phyloP scores from a whole-genome alignment of 2,113 vertebrate genomes.

The Rallus limicola region DNA sequence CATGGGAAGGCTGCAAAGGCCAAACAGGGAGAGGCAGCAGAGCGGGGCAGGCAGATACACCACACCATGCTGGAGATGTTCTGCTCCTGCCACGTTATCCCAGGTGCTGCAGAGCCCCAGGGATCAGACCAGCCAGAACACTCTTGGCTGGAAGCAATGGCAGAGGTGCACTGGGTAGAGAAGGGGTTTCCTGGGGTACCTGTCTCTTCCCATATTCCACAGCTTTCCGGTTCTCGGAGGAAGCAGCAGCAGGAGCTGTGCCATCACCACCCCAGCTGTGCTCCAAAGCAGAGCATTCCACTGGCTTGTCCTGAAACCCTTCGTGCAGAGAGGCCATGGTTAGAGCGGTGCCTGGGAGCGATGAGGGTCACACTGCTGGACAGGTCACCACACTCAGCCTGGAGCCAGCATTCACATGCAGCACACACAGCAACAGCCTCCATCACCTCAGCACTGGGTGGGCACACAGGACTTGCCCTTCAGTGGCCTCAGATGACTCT shows the following conservation, averaged over 20 bases:
- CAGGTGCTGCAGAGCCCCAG: neutral
- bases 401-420: neutral
- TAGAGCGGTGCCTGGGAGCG: neutral
- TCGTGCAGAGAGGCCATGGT: neutral
- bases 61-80: fast-evolving
- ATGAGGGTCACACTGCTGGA: neutral
- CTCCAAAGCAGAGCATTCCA: neutral
- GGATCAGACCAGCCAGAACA: fast-evolving
- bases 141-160: neutral
- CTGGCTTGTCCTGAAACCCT: neutral
- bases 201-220: neutral
- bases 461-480: neutral
- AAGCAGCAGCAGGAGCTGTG: neutral
- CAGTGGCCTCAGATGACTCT: neutral
- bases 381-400: neutral
- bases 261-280: neutral
- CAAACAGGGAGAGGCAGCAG: neutral
- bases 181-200: neutral
- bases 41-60: neutral
- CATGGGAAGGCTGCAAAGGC: neutral
- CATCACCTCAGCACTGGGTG: neutral
- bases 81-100: neutral
- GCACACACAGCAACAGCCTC: fast-evolving
- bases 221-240: neutral
- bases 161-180: neutral